phyloP scores from a whole-genome alignment of 2,113 vertebrate species.

The Tyrannus savana region DNA sequence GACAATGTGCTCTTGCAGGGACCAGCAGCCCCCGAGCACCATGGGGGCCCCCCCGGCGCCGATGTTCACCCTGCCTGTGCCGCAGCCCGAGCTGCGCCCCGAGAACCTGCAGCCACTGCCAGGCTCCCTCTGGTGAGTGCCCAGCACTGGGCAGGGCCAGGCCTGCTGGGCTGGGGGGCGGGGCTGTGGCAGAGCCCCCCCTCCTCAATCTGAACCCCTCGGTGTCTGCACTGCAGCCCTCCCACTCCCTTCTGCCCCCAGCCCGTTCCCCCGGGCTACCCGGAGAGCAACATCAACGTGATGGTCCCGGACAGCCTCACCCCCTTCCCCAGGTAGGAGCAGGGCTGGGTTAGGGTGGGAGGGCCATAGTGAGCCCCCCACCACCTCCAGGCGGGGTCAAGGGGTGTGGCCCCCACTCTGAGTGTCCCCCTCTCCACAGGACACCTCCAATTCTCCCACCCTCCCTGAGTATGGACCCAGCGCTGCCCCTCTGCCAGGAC shows the following conservation, averaged over 20 bases:
- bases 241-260: neutral
- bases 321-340: conserved; percentile 25
- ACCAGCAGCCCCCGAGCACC: neutral
- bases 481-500: neutral
- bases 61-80: neutral
- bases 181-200: neutral
- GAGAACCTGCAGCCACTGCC: neutral
- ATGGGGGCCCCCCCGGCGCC: neutral
- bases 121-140: neutral
- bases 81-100: neutral
- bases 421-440: neutral
- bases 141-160: neutral
- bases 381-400: accelerated
- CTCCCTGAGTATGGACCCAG: neutral
- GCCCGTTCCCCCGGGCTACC: neutral
- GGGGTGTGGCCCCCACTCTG: neutral
- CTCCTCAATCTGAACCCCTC: neutral
- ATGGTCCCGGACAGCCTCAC: neutral
- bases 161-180: neutral
- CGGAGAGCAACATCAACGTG: neutral
- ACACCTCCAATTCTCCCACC: neutral
- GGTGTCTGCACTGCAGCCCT: neutral
- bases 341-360: accelerated
- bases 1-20: neutral
- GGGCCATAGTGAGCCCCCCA: neutral